A percentile compares a stretch with the other conserved stretches of the same genome.
Conservation (phyloP, 2,113 vertebrate species). For the Pteruthius melanotis region DNA sequence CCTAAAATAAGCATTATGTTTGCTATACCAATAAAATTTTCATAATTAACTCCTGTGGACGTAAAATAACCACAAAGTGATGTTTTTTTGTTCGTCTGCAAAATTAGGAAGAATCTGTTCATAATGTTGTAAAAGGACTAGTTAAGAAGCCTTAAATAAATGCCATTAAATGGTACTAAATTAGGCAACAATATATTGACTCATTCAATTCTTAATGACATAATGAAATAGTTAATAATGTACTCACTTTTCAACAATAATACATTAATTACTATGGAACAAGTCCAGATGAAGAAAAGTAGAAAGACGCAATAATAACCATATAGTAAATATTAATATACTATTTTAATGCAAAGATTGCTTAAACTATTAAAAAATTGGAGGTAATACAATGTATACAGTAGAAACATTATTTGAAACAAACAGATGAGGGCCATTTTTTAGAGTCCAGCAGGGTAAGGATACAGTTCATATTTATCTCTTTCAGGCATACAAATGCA, state of each 20-base stretch:
- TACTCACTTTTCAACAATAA: not conserved
- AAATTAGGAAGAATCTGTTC: not conserved
- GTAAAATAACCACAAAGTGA: not conserved
- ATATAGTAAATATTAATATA: not conserved
- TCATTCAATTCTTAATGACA: not conserved
- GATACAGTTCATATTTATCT: not conserved
- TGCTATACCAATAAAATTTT: not conserved
- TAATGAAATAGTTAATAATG: not conserved
- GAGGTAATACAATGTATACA: not conserved
- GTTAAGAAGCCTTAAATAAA: not conserved
- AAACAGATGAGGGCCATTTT: not conserved
- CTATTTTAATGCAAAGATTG: not conserved
- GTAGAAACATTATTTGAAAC: not conserved
- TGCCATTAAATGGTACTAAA: not conserved
- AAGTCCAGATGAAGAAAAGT: not conserved
- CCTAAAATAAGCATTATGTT: not conserved
- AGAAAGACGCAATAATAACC: not conserved
- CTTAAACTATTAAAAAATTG: not conserved
- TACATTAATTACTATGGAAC: not conserved
- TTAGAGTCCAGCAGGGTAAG: not conserved
- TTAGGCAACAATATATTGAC: not conserved
- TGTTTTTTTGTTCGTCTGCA: not conserved
- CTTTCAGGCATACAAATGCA: not conserved
- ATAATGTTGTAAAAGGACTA: not conserved
- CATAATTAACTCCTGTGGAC: not conserved